Evolutionary conservation across 2,797 vertebrate genomes (phyloP), one percentile per base, ranked within the genome.

Genomic region (Microhierax caerulescens): DNA sequence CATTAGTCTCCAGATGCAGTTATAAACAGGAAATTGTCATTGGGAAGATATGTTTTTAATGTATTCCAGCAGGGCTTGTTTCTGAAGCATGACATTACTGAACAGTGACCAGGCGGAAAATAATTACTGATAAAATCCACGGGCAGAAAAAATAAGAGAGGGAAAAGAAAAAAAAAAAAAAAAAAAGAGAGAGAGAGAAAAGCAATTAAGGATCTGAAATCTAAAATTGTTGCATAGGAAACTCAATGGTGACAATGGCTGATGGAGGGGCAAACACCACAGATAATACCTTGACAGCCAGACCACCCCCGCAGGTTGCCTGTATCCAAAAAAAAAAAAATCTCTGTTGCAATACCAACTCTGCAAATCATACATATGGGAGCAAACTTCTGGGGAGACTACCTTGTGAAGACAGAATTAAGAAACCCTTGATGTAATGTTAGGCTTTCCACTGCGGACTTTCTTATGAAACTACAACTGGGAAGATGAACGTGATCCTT

Each of bases 21-120:
- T 76, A 94, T 92, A 97, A 96, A 96, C 96, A 97, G 96, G 96
- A 96, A 96, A 93, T 60, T 82, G 92, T 97, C 93, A 96, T 76
- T 82, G 74, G 74, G 90, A 96, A 97, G 96, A 75, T 97, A 95
- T 97, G 92, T 87, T 93, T 94, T 86, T 94, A 96, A 97, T 94
- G 84, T 75, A 90, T 94, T 94, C 95, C 96, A 97, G 92, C 92
- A 94, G 93, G n/a, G 30, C 65, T 94, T 94, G 85, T 94, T 96
- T 94, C 86, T 96, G 70, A 79, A 94, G 83, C 69, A 79, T 67
- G 83, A 92, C 70, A 86, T 89, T 91, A 92, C 6, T 96, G 90
- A 96, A 96, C 92, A 93, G 56, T 34, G 59, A 94, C 47, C 92
- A 95, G 90, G 70, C 92, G 51, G 36, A 94, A 92, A 85, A 47